These are phyloP conservation scores for Phaonia tiefii DNA, from an alignment of 2,888 invertebrate species.

Conservation along the genomic window DNA sequence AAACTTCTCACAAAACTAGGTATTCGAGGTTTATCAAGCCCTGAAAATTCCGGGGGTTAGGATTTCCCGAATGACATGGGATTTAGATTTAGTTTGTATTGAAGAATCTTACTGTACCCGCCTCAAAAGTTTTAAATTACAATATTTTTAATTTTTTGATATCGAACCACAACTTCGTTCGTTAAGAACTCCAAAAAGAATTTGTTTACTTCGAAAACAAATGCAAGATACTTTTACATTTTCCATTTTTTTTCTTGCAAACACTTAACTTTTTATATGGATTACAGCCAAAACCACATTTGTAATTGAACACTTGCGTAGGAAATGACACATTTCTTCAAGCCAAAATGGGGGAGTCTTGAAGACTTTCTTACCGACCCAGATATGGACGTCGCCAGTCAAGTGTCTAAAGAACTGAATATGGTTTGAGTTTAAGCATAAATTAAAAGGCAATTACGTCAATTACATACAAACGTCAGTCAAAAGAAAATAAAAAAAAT, in stretches of 20 bases:
- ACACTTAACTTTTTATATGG: not conserved
- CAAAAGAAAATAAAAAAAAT: not conserved
- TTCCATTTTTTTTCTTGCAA: not conserved
- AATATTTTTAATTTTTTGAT: no score
- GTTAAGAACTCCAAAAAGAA: no score
- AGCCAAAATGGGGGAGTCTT: not conserved
- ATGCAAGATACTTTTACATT: no score
- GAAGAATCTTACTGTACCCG: no score
- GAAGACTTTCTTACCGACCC: not conserved
- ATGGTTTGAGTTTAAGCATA: not conserved
- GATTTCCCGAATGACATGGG: no score
- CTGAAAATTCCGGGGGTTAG: no score
- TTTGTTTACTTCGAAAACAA: not conserved
- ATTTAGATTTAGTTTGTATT: no score
- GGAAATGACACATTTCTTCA: slow-evolving; percentile 63
- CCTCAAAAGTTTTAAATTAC: no score
- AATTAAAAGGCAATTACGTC: slow-evolving; percentile 23
- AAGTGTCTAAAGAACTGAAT: slow-evolving; percentile 44
- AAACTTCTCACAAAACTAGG: no score
- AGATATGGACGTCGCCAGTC: slow-evolving; percentile 11
- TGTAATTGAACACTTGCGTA: slow-evolving; percentile 30
- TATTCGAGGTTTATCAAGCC: no score
- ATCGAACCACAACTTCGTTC: no score
- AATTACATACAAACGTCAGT: not conserved
- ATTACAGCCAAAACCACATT: not conserved